Percentiles rank a stretch among this genome's conserved stretches.
These are phyloP conservation scores for Genyomyrus donnyi DNA, from an alignment of 2,113 vertebrate species.

Conservation along the genomic window DNA sequence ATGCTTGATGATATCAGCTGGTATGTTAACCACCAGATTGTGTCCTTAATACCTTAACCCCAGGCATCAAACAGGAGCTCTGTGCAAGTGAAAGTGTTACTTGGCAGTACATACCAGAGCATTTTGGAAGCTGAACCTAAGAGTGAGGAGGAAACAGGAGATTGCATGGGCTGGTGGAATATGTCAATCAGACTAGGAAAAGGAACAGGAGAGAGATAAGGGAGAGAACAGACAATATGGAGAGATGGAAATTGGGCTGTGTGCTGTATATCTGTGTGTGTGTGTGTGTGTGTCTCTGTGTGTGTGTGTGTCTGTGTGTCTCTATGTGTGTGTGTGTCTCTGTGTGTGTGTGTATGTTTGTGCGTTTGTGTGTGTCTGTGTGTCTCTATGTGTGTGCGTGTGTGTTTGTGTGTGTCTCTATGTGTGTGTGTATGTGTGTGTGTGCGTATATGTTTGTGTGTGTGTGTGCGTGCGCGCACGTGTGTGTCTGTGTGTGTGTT, in stretches of 20 bases:
- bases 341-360: neutral
- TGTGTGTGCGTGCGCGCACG: neutral
- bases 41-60: constrained; percentile 4
- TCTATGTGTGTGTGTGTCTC: neutral
- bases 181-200: neutral
- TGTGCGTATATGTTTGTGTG: neutral
- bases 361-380: neutral
- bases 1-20: neutral
- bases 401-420: neutral
- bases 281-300: neutral
- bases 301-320: neutral
- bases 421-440: neutral
- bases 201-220: neutral
- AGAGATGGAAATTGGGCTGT: neutral
- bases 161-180: neutral
- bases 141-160: neutral
- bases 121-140: neutral
- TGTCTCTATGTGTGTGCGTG: neutral
- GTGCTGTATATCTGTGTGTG: neutral
- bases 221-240: neutral
- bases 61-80: neutral
- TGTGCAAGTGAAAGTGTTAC: neutral
- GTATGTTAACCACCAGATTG: neutral
- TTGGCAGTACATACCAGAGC: neutral
- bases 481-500: neutral